These are phyloP conservation scores for Hipparchia semele DNA, from an alignment of 2,888 invertebrate genomes.

Conservation along the genomic window DNA sequence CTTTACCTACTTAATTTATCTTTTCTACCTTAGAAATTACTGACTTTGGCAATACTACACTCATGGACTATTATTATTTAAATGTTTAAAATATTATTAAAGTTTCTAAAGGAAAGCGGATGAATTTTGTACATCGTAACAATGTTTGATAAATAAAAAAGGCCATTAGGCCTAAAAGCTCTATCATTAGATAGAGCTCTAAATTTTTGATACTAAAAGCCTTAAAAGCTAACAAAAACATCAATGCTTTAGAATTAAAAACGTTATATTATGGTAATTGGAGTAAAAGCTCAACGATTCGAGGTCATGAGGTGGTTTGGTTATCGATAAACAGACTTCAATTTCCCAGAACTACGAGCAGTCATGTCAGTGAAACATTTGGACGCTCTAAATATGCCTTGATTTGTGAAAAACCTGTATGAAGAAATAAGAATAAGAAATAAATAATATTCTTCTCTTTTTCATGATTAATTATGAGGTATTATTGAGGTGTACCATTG, in stretches of 20 bases:
- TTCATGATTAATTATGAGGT: too few species aligned
- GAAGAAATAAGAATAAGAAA: too few species aligned
- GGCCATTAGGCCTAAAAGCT: neutral
- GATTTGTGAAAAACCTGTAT: neutral
- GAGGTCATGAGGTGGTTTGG: constrained; percentile 9
- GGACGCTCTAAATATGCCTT: neutral
- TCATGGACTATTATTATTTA: too few species aligned
- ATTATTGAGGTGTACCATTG: neutral
- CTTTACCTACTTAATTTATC: too few species aligned
- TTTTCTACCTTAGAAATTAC: too few species aligned
- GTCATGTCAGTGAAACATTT: neutral
- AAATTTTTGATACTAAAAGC: neutral
- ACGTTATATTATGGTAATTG: neutral
- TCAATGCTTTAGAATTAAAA: neutral
- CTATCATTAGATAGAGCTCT: neutral
- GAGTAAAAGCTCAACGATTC: neutral
- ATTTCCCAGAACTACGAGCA: neutral
- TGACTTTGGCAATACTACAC: too few species aligned
- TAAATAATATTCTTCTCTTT: too few species aligned
- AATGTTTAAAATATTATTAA: too few species aligned
- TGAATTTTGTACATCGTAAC: too few species aligned
- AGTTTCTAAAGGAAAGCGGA: too few species aligned
- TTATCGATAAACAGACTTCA: neutral
- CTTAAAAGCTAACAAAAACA: neutral
- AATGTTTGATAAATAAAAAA: too few species aligned